A percentile compares a stretch with the other conserved stretches of the same genome.
phyloP scores from a whole-genome alignment of 2,888 invertebrate genomes.

The Tinea pellionella region DNA sequence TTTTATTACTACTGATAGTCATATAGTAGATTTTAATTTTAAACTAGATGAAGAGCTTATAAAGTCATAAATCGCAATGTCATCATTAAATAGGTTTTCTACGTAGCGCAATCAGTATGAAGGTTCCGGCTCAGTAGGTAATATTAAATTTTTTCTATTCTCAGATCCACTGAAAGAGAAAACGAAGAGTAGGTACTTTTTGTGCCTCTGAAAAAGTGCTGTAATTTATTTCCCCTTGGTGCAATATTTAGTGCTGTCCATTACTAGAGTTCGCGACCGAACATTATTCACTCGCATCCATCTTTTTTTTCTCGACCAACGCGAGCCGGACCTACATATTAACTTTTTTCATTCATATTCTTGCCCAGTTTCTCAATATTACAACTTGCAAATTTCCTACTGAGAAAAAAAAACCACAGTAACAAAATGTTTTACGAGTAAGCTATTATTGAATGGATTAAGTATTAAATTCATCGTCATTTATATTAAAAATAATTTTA shows the following conservation, averaged over 20 bases:
- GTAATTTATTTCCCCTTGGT: slow-evolving; percentile 67
- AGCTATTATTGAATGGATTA: too few relatives aligned
- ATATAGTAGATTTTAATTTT: too few relatives aligned
- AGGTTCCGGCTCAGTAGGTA: neutral
- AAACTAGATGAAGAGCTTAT: neutral
- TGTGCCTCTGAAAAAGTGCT: slow-evolving; percentile 60
- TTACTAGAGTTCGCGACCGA: slow-evolving; percentile 68
- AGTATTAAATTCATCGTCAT: too few relatives aligned
- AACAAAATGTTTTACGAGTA: slow-evolving; percentile 10
- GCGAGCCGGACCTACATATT: slow-evolving; percentile 50
- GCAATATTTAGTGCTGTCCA: slow-evolving; percentile 70
- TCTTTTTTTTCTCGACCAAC: slow-evolving; percentile 55
- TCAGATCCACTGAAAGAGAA: slow-evolving; percentile 33
- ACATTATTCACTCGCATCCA: slow-evolving; percentile 64
- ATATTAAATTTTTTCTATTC: slow-evolving; percentile 10
- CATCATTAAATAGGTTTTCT: neutral
- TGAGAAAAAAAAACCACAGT: slow-evolving; percentile 12
- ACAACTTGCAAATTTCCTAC: slow-evolving; percentile 20
- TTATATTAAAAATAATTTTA: too few relatives aligned
- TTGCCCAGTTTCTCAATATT: slow-evolving; percentile 39
- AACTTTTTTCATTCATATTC: slow-evolving; percentile 58
- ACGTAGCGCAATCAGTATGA: neutral
- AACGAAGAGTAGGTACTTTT: slow-evolving; percentile 61
- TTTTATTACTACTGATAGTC: too few relatives aligned
- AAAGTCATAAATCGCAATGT: neutral